Base-by-base conservation (phyloP, 2,797 vertebrate genomes). In the Thunnus albacares region DNA sequence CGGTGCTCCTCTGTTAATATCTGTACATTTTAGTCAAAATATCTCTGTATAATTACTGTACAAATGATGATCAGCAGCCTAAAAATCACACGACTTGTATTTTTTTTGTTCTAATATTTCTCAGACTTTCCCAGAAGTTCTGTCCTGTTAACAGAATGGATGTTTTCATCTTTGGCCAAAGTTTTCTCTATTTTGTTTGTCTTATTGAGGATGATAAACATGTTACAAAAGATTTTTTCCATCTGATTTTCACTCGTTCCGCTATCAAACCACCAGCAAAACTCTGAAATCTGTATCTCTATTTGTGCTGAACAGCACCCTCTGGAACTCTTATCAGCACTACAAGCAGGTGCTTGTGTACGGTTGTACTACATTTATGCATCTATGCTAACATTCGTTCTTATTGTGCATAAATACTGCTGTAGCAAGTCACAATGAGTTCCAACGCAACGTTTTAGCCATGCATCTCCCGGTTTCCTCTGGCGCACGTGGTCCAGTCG, bases 141-240 rank as follows among this genome's bases (percentile, higher is more conserved):
- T 43, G 8, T 66, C 45, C 20, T 33, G 13, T 56, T 49, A 58
- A 35, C 59, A 45, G 51, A 69, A 62, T 6, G 28, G 26, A 65
- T 63, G 47, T 51, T 76, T 68, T 60, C 47, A 56, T 56, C 22
- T 55, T 12, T 59, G 47, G 52, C 1, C 6, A 30, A 63, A 0
- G 30, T 55, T 77, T 65, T 17, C 8, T 71, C 26, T 45, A 35
- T 62, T 15, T 24, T 24, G 24, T 80, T 41, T 26, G 59, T 59
- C 43, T 81, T 38, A 26, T 26, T 3, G 3, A 10, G 12, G n/a
- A 58, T 3, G 59, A 75, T 75, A 78, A 77, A 86, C 60, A 41
- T 49, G 45, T 77, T 75, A 72, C 24, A 61, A 65, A 41, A 33
- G 82, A 77, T 77, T 87, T 18, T 79, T 75, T 62, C 68, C 60